Conservation (phyloP, 2,888 invertebrate genomes). For the Apomyelois bistriatella region DNA sequence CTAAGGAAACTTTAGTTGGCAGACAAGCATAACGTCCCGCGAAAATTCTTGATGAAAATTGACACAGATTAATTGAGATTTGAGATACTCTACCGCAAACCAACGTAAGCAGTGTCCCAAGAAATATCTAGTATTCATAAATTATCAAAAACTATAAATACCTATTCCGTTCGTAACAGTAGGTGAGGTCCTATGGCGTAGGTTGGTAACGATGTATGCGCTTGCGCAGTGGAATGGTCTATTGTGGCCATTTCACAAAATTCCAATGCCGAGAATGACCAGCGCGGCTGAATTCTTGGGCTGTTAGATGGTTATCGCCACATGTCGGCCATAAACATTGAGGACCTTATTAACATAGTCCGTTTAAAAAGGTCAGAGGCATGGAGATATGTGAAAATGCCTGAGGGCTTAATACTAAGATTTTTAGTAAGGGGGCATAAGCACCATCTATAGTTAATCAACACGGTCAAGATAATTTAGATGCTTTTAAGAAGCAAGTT, state of each 20-base stretch:
- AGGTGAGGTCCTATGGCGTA: background rate
- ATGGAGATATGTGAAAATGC: background rate
- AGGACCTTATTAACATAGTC: conserved; percentile 5
- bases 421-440: too few species aligned
- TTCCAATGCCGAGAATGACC: conserved; percentile 14
- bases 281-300: conserved; percentile 14
- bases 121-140: background rate
- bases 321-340: background rate
- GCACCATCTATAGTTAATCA: too few species aligned
- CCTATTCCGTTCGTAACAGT: background rate
- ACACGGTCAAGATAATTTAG: too few species aligned
- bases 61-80: too few species aligned
- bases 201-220: conserved; percentile 20
- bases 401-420: conserved; percentile 18
- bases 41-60: too few species aligned
- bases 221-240: conserved; percentile 17
- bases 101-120: background rate
- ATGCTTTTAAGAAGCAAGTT: too few species aligned
- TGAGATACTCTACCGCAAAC: too few species aligned
- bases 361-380: background rate
- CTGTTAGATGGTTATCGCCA: conserved; percentile 3
- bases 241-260: conserved; percentile 32
- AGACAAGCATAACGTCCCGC: too few species aligned
- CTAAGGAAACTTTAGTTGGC: too few species aligned
- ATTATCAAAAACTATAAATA: background rate